Evolutionary conservation across 1,140 invertebrate species (phyloP).

Genomic region (Mizuhopecten yessoensis): DNA sequence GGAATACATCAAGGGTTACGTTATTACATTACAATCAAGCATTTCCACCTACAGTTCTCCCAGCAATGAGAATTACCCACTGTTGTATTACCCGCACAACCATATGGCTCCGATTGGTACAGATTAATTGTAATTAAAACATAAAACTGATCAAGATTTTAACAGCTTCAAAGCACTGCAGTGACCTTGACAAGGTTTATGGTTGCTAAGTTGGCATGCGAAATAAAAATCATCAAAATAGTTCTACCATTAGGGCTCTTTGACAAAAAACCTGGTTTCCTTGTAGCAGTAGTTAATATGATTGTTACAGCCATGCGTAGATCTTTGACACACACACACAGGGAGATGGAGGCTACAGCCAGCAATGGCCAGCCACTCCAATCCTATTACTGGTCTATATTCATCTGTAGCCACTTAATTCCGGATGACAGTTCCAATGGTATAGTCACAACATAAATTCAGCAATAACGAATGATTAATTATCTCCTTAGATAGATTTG

Average conservation of each 20-base stretch:
- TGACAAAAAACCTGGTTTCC: background rate
- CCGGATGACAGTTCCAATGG: no score
- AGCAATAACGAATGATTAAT: no score
- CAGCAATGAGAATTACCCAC: background rate
- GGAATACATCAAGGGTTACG: background rate
- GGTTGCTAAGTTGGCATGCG: background rate
- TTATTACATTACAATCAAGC: background rate
- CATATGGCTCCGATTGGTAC: background rate
- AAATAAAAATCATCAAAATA: constrained; percentile 20
- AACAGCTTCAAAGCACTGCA: background rate
- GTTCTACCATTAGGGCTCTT: background rate
- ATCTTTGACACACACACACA: no score
- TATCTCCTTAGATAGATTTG: no score
- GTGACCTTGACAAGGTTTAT: constrained; percentile 37
- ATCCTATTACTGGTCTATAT: no score
- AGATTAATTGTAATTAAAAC: constrained; percentile 32
- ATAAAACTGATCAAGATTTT: constrained; percentile 2
- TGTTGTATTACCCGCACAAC: constrained; percentile 25
- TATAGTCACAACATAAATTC: no score
- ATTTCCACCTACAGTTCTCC: background rate
- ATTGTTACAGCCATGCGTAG: no score
- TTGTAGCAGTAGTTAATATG: background rate
- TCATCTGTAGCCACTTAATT: no score
- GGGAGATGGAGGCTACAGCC: no score
- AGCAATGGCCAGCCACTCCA: no score